phyloP scores from a whole-genome alignment of 2,797 vertebrate species.

The Tauraco hartlaubi region DNA sequence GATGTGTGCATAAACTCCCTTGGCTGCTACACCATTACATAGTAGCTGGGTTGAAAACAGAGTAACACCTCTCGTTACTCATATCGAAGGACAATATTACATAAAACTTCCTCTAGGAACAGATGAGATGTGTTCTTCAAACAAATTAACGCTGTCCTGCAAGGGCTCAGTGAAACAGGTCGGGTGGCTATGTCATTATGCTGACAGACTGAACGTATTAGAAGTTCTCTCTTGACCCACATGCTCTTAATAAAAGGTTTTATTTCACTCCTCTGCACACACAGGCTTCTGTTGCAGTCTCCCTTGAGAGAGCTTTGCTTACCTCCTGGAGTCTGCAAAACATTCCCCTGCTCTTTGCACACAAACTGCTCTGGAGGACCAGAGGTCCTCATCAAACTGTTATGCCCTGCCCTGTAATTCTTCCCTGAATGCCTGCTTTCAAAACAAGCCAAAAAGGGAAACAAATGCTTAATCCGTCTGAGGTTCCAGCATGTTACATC shows the following conservation, averaged over 20 bases:
- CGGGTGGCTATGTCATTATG: not conserved
- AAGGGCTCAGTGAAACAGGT: not conserved
- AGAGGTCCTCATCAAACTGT: conserved; percentile 12
- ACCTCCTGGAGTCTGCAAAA: conserved; percentile 22
- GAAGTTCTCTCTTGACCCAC: not conserved
- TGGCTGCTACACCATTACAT: not conserved
- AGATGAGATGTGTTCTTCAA: not conserved
- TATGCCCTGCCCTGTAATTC: conserved; percentile 23
- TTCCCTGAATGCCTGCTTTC: conserved; percentile 65
- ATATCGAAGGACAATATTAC: not conserved
- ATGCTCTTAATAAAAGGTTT: not conserved
- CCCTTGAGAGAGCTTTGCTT: conserved; percentile 24
- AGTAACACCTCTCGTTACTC: not conserved
- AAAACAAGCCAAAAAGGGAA: conserved; percentile 64
- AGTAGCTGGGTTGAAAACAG: not conserved
- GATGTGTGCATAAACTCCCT: not conserved
- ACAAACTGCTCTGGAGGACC: not conserved
- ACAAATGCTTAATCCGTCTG: not conserved
- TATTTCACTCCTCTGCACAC: conserved; percentile 39
- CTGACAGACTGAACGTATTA: not conserved
- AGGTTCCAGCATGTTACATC: not conserved
- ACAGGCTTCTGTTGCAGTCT: conserved; percentile 12
- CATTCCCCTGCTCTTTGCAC: conserved; percentile 5
- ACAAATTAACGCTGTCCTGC: not conserved
- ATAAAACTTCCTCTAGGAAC: conserved; percentile 13